phyloP scores from a whole-genome alignment of 2,797 vertebrate genomes.

The Galaxias olidus region DNA sequence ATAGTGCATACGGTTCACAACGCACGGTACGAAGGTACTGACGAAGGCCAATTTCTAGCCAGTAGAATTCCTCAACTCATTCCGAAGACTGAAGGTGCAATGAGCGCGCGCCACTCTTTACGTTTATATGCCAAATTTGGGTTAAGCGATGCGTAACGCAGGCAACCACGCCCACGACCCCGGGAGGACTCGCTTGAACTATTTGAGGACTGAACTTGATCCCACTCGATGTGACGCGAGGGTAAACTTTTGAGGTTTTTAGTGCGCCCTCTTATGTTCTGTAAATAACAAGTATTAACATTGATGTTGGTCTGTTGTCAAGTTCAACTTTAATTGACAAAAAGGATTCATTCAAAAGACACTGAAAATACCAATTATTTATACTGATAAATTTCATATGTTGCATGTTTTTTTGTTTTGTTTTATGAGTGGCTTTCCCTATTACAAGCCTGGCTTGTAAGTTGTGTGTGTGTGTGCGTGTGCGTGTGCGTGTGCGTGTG shows the following conservation, averaged over 20 bases:
- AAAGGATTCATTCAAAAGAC: too few species aligned
- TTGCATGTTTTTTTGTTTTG: too few species aligned
- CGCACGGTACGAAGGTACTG: too few species aligned
- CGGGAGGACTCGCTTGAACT: conserved; percentile 26
- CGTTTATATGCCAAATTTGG: conserved; percentile 68
- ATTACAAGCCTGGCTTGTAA: too few species aligned
- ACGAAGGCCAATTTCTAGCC: background rate
- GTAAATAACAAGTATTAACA: conserved; percentile 3
- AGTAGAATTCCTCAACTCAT: conserved; percentile 62
- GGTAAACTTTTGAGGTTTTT: conserved; percentile 37
- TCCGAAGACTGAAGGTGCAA: conserved; percentile 33
- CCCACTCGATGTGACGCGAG: conserved; percentile 43
- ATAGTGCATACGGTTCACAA: too few species aligned
- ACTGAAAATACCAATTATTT: too few species aligned
- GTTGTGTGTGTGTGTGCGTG: too few species aligned
- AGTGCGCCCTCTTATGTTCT: conserved; percentile 31
- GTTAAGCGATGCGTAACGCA: conserved; percentile 49
- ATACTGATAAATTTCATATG: too few species aligned
- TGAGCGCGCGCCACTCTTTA: conserved; percentile 34
- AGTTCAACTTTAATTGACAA: background rate
- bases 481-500: too few species aligned
- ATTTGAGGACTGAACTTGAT: conserved; percentile 44
- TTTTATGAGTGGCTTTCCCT: too few species aligned
- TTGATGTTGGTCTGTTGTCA: conserved; percentile 1
- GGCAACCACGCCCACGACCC: conserved; percentile 55